Base-by-base conservation (phyloP, 92 coral and sea anemone genomes). In the Actinostola sp. region DNA sequence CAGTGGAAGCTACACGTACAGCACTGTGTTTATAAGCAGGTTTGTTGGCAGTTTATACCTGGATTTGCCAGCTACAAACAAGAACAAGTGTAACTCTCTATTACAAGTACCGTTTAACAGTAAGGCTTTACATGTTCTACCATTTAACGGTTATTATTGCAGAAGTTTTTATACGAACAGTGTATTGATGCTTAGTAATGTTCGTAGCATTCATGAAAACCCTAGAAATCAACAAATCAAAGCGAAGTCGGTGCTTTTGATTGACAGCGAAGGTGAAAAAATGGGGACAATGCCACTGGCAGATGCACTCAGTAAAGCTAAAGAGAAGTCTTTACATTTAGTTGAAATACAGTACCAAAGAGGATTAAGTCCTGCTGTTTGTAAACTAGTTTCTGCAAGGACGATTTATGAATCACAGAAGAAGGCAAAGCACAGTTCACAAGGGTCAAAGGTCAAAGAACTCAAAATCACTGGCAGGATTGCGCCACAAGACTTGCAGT, bases 401-500 rank as follows among this genome's bases (percentile, higher is more conserved):
- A 48, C 70, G 44, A 16, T 85, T 6, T 55, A 54, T 33, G 74
- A 73, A 5, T 71, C 69, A 9, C 72, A 73, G 66, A 50, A 67
- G 50, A 85, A 61, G 43, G 54, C 56, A 26, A 84, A 78, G 57
- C 76, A 84, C 27, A 54, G 46, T 30, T 25, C 57, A 49, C 89
- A 71, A 2, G 79, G 80, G 14, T 34, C 66, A 15, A 85, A 85
- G 61, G 17, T 66, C 19, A 85, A 85, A 36, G 86, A 72, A 44
- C 58, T 85, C 1, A 64, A 68, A 6, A 63, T 85, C 1, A 82
- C 85, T 2, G 86, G 86, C 0, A 73, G 69, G 15, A 85, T 85
- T 56, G 89, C 89, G 15, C 89, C 86, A 27, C 89, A 85, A 36
- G 89, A 85, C 51, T 54, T 85, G 67, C 61, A 79, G 39, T 85